These are phyloP conservation scores for Nettapus auritus DNA, from an alignment of 2,113 vertebrate species.

Conservation along the genomic window DNA sequence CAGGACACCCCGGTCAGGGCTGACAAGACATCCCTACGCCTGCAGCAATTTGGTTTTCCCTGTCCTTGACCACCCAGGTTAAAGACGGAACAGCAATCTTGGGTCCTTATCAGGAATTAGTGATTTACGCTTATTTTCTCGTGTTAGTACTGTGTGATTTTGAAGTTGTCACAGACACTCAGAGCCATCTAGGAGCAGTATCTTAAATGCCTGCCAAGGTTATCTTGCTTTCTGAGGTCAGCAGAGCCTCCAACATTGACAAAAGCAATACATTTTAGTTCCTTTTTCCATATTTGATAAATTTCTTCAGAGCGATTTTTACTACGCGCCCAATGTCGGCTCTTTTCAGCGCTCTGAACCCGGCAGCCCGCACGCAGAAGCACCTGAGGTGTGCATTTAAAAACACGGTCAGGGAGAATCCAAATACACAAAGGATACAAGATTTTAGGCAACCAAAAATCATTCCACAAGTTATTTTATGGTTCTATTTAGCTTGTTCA, in stretches of 20 bases:
- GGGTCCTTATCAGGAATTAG: not conserved
- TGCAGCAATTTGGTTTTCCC: not conserved
- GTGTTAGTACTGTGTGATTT: not conserved
- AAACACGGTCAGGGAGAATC: not conserved
- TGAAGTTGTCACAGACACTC: not conserved
- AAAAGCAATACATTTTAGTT: rapidly evolving
- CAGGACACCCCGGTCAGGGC: not conserved
- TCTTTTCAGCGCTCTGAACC: not conserved
- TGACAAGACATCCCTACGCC: not conserved
- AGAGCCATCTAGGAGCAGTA: not conserved
- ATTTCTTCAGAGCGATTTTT: not conserved
- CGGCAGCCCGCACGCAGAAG: not conserved
- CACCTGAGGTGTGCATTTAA: not conserved
- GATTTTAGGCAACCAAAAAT: not conserved
- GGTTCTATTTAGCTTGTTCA: not conserved
- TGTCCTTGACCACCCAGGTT: not conserved
- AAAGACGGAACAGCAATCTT: not conserved
- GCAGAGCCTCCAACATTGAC: not conserved
- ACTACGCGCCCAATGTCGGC: rapidly evolving
- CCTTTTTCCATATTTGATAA: not conserved
- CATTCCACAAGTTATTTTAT: not conserved
- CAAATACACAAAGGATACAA: rapidly evolving
- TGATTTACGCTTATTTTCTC: not conserved
- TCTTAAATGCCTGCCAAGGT: not conserved
- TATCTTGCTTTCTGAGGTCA: not conserved